phyloP scores from a whole-genome alignment of 2,113 vertebrate genomes.

The Himantopus leucocephalus region DNA sequence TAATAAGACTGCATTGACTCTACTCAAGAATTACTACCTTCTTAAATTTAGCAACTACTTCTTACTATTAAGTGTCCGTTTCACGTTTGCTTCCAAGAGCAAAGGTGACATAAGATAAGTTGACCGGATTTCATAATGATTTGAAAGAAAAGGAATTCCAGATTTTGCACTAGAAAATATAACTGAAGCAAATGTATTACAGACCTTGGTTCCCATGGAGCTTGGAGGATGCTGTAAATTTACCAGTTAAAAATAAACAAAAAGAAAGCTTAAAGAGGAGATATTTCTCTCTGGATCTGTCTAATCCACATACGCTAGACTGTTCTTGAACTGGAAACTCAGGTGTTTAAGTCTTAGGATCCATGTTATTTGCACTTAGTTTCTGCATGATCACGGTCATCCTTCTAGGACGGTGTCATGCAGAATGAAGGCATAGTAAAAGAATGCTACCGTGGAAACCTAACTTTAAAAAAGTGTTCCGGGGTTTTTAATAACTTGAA shows the following conservation, averaged over 20 bases:
- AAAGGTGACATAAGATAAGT: not conserved
- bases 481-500: not conserved
- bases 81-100: not conserved
- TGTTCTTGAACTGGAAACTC: not conserved
- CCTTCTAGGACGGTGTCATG: not conserved
- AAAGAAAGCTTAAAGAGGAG: not conserved
- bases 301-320: not conserved
- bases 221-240: not conserved
- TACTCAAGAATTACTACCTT: not conserved
- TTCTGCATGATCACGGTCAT: not conserved
- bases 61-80: not conserved
- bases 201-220: not conserved
- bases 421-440: not conserved
- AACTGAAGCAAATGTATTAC: not conserved
- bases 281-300: not conserved
- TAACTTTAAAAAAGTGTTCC: not conserved
- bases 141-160: not conserved
- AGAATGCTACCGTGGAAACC: not conserved
- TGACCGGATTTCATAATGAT: not conserved
- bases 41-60: not conserved
- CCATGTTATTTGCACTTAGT: not conserved
- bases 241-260: not conserved
- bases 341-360: not conserved
- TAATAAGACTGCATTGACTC: not conserved
- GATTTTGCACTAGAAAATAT: not conserved